These are phyloP conservation scores for Nesogale talazaci DNA, from an alignment of 2,113 vertebrate species.

Conservation along the genomic window DNA sequence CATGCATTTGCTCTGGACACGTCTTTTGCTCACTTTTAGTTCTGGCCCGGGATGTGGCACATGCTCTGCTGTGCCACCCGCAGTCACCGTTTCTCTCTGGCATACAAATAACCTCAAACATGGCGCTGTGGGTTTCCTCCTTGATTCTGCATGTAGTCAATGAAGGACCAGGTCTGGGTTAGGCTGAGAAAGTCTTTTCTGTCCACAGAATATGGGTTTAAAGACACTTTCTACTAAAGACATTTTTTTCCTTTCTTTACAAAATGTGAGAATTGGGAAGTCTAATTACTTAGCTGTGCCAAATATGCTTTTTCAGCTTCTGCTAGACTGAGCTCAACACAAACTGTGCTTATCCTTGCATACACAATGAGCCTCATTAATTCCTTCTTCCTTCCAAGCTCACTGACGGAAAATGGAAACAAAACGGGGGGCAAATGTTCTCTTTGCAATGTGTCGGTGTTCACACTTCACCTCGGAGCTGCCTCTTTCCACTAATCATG, in stretches of 20 bases:
- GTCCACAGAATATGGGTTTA: conserved; percentile 55
- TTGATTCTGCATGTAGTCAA: conserved; percentile 39
- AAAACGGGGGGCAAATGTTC: conserved; percentile 4
- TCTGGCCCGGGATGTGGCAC: neutral
- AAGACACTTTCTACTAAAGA: conserved; percentile 47
- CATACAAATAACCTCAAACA: neutral
- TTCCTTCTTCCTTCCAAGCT: conserved; percentile 62
- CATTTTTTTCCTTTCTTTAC: conserved; percentile 51
- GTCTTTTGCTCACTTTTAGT: conserved; percentile 27
- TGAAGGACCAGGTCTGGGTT: neutral
- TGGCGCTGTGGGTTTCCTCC: neutral
- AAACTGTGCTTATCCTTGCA: conserved; percentile 67
- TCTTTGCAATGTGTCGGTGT: neutral
- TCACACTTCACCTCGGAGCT: neutral
- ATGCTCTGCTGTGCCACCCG: neutral
- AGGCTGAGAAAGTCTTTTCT: conserved; percentile 39
- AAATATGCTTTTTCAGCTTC: conserved; percentile 75
- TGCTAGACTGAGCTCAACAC: conserved; percentile 64
- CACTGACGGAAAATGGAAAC: conserved; percentile 43
- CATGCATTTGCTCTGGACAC: neutral
- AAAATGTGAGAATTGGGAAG: conserved; percentile 55
- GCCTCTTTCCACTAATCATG: neutral
- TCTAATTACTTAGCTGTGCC: conserved; percentile 68
- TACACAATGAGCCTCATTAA: conserved; percentile 72
- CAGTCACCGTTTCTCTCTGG: neutral